A percentile compares a stretch with the other conserved stretches of the same genome.
Evolutionary conservation across 2,888 invertebrate species (phyloP).

Genomic region (Hydroisotoma schaefferi): DNA sequence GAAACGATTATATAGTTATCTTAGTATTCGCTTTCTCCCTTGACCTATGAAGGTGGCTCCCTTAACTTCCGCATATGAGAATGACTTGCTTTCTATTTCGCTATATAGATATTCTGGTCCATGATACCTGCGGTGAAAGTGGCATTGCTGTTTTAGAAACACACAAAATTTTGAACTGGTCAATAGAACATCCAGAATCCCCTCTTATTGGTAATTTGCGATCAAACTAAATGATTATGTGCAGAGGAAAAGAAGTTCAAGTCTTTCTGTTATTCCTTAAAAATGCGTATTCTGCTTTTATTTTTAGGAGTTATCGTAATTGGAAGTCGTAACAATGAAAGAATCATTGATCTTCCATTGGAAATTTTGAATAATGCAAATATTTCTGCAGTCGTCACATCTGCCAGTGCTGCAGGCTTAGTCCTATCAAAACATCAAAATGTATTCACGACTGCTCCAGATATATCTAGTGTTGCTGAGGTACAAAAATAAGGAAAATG

Average conservation of each 20-base stretch:
- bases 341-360: conserved; percentile 46
- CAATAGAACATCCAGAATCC: conserved; percentile 36
- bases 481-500: conserved; percentile 26
- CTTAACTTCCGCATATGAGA: background rate
- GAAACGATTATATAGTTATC: background rate
- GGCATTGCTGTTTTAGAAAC: conserved; percentile 48
- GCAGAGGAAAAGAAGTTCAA: background rate
- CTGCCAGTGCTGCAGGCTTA: conserved; percentile 44
- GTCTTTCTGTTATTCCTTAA: background rate
- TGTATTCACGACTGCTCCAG: conserved; percentile 50
- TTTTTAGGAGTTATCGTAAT: conserved; percentile 37
- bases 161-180: conserved; percentile 45
- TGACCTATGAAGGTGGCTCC: background rate
- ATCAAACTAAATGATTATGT: background rate
- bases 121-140: conserved; percentile 49
- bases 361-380: conserved; percentile 47
- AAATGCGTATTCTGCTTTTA: background rate
- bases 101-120: conserved; percentile 46
- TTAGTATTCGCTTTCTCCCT: too few relatives aligned
- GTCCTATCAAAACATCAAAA: conserved; percentile 47
- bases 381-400: conserved; percentile 46
- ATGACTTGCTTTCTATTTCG: background rate
- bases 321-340: conserved; percentile 46
- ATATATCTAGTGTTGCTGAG: conserved; percentile 49
- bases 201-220: conserved; percentile 48